Conservation (phyloP, 2,113 vertebrate species). For the Calonectris borealis region DNA sequence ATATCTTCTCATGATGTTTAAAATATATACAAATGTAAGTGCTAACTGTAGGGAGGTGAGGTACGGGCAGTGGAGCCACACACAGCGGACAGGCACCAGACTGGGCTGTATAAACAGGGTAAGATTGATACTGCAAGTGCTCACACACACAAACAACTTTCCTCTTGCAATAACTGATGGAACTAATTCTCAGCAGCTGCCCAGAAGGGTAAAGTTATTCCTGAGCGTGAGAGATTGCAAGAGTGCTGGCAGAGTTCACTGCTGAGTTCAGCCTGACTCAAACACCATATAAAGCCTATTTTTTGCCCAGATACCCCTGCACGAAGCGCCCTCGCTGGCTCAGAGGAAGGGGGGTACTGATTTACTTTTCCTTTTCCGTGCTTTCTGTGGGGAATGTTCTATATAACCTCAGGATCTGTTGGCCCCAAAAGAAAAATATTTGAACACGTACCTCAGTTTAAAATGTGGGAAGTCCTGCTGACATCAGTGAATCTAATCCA, state of each 20-base stretch:
- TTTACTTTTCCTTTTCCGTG: background rate
- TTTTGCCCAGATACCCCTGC: background rate
- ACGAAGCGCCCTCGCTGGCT: rapidly evolving
- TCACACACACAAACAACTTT: background rate
- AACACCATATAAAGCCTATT: background rate
- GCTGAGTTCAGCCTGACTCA: background rate
- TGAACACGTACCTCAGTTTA: background rate
- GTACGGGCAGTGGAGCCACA: background rate
- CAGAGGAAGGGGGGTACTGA: background rate
- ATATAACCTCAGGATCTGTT: background rate
- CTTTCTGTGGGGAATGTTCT: background rate
- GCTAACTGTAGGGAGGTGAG: background rate
- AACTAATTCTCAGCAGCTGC: background rate
- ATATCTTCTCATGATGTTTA: background rate
- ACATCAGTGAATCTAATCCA: background rate
- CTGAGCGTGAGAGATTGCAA: background rate
- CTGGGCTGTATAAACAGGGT: background rate
- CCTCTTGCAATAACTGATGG: background rate
- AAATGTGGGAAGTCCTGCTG: background rate
- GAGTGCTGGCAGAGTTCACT: background rate
- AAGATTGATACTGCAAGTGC: background rate
- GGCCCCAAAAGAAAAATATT: background rate
- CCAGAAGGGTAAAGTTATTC: background rate
- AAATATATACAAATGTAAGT: too few relatives aligned
- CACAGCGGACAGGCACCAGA: background rate